Percentiles rank a stretch among this genome's conserved stretches.
phyloP scores from a whole-genome alignment of 2,797 vertebrate species.

The Salarias fasciatus region DNA sequence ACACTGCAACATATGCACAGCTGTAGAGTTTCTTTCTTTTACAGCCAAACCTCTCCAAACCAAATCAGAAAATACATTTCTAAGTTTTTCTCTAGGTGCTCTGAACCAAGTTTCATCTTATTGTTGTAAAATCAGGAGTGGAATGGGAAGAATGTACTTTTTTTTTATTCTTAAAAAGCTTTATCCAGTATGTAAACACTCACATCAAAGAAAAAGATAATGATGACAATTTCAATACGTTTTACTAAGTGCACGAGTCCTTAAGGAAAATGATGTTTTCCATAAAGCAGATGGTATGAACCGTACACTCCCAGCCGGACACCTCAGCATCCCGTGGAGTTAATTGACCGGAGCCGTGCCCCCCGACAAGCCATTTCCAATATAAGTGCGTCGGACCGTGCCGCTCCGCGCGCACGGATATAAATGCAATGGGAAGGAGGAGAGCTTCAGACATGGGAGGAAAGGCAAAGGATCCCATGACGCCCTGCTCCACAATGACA shows the following conservation, averaged over 20 bases:
- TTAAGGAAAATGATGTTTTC: conserved; percentile 10
- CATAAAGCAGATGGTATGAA: conserved; percentile 15
- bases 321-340: conserved; percentile 30
- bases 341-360: conserved; percentile 40
- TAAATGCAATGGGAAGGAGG: conserved; percentile 23
- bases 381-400: conserved; percentile 39
- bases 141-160: too few relatives aligned
- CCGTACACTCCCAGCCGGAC: conserved; percentile 37
- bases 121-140: too few relatives aligned
- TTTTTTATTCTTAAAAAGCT: too few relatives aligned
- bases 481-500: conserved; percentile 77
- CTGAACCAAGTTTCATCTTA: too few relatives aligned
- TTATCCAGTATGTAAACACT: too few relatives aligned
- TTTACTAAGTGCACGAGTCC: not conserved
- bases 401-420: conserved; percentile 33
- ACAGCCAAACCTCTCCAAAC: not conserved
- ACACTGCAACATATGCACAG: not conserved
- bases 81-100: too few relatives aligned
- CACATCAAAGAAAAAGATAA: not conserved
- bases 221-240: conserved; percentile 12
- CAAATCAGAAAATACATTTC: too few relatives aligned
- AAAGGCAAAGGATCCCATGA: conserved; percentile 65
- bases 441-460: not conserved
- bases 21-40: too few relatives aligned
- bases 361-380: conserved; percentile 46